phyloP scores from a whole-genome alignment of 2,797 vertebrate genomes.

The Rhyacichthys aspro region DNA sequence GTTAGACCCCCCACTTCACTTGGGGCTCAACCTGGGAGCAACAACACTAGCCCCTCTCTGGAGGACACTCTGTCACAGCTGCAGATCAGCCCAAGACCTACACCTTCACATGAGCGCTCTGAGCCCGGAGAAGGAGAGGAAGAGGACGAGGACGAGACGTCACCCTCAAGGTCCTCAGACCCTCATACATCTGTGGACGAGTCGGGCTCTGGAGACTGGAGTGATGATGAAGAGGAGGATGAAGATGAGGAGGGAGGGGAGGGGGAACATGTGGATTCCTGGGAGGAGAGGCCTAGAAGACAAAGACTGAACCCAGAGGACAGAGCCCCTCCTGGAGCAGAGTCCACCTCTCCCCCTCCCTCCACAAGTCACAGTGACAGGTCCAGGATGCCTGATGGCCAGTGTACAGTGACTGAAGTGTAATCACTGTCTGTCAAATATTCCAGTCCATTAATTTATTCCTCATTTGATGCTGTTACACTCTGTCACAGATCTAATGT shows the following conservation, averaged over 20 bases:
- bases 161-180: slow-evolving; percentile 81
- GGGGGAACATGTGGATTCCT: slow-evolving; percentile 75
- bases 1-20: slow-evolving; percentile 83
- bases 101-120: slow-evolving; percentile 73
- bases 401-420: slow-evolving; percentile 98
- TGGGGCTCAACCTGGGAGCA: slow-evolving; percentile 80
- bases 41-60: slow-evolving; percentile 77
- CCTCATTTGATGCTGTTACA: slow-evolving; percentile 52
- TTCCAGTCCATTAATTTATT: slow-evolving; percentile 70
- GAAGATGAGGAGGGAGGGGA: slow-evolving; percentile 71
- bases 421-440: slow-evolving; percentile 68
- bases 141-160: slow-evolving; percentile 86
- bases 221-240: slow-evolving; percentile 81
- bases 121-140: slow-evolving; percentile 88
- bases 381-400: slow-evolving; percentile 95
- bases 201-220: slow-evolving; percentile 89
- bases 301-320: slow-evolving; percentile 90
- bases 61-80: slow-evolving; percentile 90
- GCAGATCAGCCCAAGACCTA: slow-evolving; percentile 83
- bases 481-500: slow-evolving; percentile 53
- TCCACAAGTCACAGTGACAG: slow-evolving; percentile 82
- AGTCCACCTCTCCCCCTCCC: slow-evolving; percentile 67
- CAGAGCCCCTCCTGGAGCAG: slow-evolving; percentile 81
- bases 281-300: slow-evolving; percentile 72
- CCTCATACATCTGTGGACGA: slow-evolving; percentile 87